Evolutionary conservation across 2,888 invertebrate genomes (phyloP).

Genomic region (Watsonalla binaria): DNA sequence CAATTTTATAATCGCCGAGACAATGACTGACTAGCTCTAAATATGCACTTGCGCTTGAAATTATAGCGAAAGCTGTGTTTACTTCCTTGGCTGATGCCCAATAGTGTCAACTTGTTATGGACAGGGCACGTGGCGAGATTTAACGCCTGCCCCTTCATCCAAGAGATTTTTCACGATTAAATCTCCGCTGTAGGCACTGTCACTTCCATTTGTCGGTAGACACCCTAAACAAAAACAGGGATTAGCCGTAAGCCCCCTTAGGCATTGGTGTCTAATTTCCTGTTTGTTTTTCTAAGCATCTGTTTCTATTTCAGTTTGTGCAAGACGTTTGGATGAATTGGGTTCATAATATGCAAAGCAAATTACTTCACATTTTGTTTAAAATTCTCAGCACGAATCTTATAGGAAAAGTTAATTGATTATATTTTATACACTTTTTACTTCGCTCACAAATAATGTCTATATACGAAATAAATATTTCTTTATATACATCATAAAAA

Average conservation of each 20-base stretch:
- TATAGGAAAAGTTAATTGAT: too few relatives aligned
- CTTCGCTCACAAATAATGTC: too few relatives aligned
- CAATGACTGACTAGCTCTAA: slow-evolving; percentile 12
- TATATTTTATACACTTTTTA: too few relatives aligned
- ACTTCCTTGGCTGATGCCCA: slow-evolving; percentile 57
- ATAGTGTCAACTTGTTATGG: slow-evolving; percentile 72
- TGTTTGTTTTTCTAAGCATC: slow-evolving; percentile 54
- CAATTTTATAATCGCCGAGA: slow-evolving; percentile 16
- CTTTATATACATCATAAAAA: too few relatives aligned
- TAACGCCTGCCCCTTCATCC: slow-evolving; percentile 52
- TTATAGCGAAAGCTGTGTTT: slow-evolving; percentile 30
- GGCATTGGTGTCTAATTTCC: slow-evolving; percentile 62
- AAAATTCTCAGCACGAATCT: too few relatives aligned
- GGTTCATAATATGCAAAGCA: background rate
- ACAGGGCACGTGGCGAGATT: slow-evolving; percentile 70
- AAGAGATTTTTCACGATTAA: slow-evolving; percentile 75
- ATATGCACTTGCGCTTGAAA: slow-evolving; percentile 23
- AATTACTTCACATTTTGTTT: too few relatives aligned
- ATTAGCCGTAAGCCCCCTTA: slow-evolving; percentile 64
- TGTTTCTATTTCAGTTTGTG: slow-evolving; percentile 26
- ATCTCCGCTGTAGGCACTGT: slow-evolving; percentile 67
- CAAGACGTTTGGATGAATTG: background rate
- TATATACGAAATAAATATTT: too few relatives aligned
- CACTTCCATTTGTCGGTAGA: slow-evolving; percentile 71
- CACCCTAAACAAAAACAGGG: slow-evolving; percentile 73